A percentile compares a stretch with the other conserved stretches of the same genome.
phyloP scores from a whole-genome alignment of 1,140 invertebrate species.

The Bilobella aurantiaca region DNA sequence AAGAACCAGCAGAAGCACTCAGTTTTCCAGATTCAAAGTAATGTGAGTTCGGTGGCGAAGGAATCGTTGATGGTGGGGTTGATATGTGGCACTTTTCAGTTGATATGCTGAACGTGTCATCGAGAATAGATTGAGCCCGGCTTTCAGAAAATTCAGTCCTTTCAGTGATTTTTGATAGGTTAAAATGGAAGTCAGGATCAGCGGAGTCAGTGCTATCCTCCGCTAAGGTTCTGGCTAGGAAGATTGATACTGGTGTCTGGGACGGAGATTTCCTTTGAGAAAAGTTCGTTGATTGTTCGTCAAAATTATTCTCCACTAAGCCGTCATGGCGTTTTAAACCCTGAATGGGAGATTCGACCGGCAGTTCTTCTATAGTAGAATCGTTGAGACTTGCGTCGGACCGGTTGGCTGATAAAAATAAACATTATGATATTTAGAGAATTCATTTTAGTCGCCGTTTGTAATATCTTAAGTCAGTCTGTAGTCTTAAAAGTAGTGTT shows the following conservation, averaged over 20 bases:
- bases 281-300: slow-evolving; percentile 2
- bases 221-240: neutral
- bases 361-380: slow-evolving; percentile 23
- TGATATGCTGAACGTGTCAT: slow-evolving; percentile 1
- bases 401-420: slow-evolving; percentile 18
- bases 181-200: slow-evolving; percentile 12
- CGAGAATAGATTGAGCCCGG: slow-evolving; percentile 3
- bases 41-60: neutral
- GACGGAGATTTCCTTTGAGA: slow-evolving; percentile 8
- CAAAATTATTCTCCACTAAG: neutral
- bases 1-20: neutral
- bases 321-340: neutral
- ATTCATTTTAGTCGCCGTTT: no score
- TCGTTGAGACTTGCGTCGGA: slow-evolving; percentile 20
- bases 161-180: slow-evolving; percentile 32
- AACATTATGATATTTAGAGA: no score
- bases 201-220: slow-evolving; percentile 1
- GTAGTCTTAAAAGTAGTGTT: no score
- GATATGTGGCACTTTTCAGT: neutral
- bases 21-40: slow-evolving; percentile 11
- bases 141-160: slow-evolving; percentile 25
- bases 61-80: slow-evolving; percentile 2
- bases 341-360: slow-evolving; percentile 13
- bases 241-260: neutral
- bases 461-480: no score